Conservation (phyloP, 2,888 invertebrate genomes). For the Caenorhabditis wallacei region DNA sequence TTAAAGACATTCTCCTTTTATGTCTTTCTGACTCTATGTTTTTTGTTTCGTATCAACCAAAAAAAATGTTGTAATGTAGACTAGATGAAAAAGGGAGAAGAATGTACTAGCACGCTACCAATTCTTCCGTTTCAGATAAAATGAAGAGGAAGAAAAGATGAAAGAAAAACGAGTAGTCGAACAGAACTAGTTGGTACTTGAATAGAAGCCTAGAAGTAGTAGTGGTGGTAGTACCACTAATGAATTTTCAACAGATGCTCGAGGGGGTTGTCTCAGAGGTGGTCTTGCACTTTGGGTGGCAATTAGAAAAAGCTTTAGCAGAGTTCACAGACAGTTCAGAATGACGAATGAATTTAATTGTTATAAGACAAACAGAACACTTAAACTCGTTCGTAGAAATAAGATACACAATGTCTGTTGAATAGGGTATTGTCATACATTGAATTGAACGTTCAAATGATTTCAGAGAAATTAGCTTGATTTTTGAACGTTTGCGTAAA, state of each 20-base stretch:
- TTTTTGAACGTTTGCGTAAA: too few species aligned
- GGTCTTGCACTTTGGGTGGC: slow-evolving; percentile 37
- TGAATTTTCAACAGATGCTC: slow-evolving; percentile 35
- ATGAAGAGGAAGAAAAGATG: slow-evolving; percentile 43
- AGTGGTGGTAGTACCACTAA: slow-evolving; percentile 35
- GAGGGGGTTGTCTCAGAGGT: neutral
- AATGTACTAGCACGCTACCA: slow-evolving; percentile 35
- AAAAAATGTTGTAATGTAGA: slow-evolving; percentile 33
- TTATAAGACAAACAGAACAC: neutral
- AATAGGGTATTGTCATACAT: too few species aligned
- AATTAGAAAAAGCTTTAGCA: neutral
- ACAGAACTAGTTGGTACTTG: slow-evolving; percentile 20
- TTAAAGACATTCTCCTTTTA: slow-evolving; percentile 10
- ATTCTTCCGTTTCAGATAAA: slow-evolving; percentile 61
- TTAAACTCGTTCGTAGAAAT: neutral
- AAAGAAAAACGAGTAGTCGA: slow-evolving; percentile 15
- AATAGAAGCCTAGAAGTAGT: slow-evolving; percentile 5
- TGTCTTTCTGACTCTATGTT: slow-evolving; percentile 9
- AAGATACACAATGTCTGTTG: too few species aligned
- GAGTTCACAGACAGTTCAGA: neutral
- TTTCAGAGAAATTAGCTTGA: too few species aligned
- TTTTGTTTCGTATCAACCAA: slow-evolving; percentile 19
- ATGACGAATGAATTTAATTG: neutral
- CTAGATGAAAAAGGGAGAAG: neutral
- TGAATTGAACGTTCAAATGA: too few species aligned